Base-by-base conservation (phyloP, 2,888 invertebrate species). In the Lobophora halterata region DNA sequence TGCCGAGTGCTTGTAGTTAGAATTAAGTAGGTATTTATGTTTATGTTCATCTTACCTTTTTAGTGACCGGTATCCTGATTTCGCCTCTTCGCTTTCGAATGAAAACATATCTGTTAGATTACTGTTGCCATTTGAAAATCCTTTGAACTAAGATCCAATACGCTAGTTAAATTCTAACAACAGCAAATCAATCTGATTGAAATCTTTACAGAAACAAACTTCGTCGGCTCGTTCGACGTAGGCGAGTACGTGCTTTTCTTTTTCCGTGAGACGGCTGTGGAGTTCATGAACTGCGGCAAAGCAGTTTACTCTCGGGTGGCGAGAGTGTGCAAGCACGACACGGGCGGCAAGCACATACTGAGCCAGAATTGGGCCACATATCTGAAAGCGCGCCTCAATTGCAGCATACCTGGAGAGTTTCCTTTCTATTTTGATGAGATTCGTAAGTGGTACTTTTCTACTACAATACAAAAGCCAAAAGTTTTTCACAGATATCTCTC, bases 401-500 rank as follows among this genome's bases (percentile, higher is more conserved):
- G 92, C 68, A 92, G 91, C 55, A 89, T 92, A 65, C 92, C 93
- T 18, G 93, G 93, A 55, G 92, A 92, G 59, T 92, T 91, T 61
- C 93, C 93, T 0, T 93, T 93, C 78, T 92, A 93, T 73, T 93
- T 93, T 73, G 91, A 93, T 73, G 92, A 92, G 86, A 91, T 93
- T 61, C 92, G 91, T 91, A 71, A 90, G 90, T 88, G 46, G 9
- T 2, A 10, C 17, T 16, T 16, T 9, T 1, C 12, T n/a, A n/a
- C n/a, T 17, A 21, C 3, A 3, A 9, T 5, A 9, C 8, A 21
- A 3, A 2, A n/a, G 5, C 8, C 21, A 9, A n/a, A n/a, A n/a
- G n/a, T n/a, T n/a, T n/a, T n/a, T n/a, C n/a, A n/a, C n/a, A n/a
- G n/a, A n/a, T n/a, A n/a, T n/a, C n/a, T n/a, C n/a, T n/a, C n/a